Percentiles rank a stretch among this genome's conserved stretches.
Evolutionary conservation across 2,113 vertebrate genomes (phyloP).

Genomic region (Dasyurus viverrinus): DNA sequence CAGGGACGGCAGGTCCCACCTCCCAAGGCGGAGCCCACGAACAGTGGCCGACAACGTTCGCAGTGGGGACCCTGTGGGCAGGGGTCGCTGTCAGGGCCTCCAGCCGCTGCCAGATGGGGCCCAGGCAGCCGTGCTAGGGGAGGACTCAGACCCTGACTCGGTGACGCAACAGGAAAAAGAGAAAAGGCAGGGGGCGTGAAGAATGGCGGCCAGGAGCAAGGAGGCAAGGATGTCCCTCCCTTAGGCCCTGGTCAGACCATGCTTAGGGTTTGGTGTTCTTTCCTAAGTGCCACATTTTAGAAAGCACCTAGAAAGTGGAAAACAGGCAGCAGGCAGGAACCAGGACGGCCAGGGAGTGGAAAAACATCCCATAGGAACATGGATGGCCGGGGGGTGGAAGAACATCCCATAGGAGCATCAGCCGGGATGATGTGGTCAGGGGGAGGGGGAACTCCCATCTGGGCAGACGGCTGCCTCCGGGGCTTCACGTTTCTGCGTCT

Average conservation of each 20-base stretch:
- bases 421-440: no score
- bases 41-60: slow-evolving; percentile 93
- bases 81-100: neutral
- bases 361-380: no score
- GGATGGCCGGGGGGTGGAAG: no score
- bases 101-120: neutral
- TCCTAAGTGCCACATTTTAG: neutral
- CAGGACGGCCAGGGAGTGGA: no score
- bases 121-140: neutral
- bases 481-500: neutral
- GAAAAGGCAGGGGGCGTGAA: neutral
- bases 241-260: no score
- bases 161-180: neutral
- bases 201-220: neutral
- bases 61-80: slow-evolving; percentile 89
- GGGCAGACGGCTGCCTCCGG: neutral
- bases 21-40: slow-evolving; percentile 90
- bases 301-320: neutral
- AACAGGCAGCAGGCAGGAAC: neutral
- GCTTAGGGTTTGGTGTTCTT: neutral
- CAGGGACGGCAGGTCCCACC: slow-evolving; percentile 92
- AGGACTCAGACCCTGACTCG: neutral
- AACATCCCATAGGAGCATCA: no score
- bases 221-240: neutral
- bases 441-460: no score